These are phyloP conservation scores for Pygathrix nemaeus DNA, from an alignment of 2,113 vertebrate genomes.

Conservation along the genomic window DNA sequence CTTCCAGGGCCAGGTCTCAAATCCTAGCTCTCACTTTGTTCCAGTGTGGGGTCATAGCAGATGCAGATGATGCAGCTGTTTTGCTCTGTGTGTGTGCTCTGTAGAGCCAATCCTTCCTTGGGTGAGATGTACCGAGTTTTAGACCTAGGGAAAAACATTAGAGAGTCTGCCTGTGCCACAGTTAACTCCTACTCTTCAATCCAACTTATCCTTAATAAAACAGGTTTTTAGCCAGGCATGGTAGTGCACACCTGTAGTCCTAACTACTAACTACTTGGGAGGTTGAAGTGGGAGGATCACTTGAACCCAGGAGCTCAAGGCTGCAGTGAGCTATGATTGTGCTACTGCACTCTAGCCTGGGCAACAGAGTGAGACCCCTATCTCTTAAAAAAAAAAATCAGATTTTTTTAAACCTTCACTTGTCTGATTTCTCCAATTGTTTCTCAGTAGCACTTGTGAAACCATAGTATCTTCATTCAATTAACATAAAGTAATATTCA, in stretches of 20 bases:
- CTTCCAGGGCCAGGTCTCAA: not conserved
- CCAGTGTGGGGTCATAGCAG: not conserved
- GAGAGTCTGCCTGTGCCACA: not conserved
- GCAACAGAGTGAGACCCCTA: too few species aligned
- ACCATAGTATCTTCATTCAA: not conserved
- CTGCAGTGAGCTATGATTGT: too few species aligned
- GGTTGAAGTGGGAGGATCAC: too few species aligned
- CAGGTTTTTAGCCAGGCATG: not conserved
- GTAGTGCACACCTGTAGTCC: too few species aligned
- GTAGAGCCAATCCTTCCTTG: not conserved
- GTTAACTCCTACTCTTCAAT: not conserved
- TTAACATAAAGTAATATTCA: slow-evolving; percentile 26
- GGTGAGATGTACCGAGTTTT: not conserved
- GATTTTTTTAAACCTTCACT: not conserved
- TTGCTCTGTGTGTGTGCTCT: not conserved
- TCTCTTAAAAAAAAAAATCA: too few species aligned
- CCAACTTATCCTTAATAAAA: not conserved
- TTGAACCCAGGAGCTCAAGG: too few species aligned
- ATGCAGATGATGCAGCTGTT: not conserved
- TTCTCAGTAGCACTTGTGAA: not conserved
- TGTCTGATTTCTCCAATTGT: not conserved
- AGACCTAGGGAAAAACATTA: not conserved
- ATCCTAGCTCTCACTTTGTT: not conserved
- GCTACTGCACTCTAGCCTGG: too few species aligned
- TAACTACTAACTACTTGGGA: too few species aligned